phyloP scores from a whole-genome alignment of 2,888 invertebrate species.

The Nomada hirtipes region DNA sequence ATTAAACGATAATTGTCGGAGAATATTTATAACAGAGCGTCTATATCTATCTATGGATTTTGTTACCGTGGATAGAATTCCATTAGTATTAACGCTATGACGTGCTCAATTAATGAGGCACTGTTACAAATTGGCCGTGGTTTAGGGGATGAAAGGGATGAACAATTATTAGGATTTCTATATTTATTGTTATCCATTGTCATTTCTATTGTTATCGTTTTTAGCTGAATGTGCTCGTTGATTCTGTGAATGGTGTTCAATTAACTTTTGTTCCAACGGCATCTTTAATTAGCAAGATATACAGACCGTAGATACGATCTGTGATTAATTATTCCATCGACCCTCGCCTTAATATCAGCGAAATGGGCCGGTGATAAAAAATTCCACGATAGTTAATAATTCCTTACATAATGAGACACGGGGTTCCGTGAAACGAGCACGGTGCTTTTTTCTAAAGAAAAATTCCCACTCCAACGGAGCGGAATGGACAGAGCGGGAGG shows the following conservation, averaged over 20 bases:
- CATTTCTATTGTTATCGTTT: too few relatives aligned
- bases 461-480: slow-evolving; percentile 10
- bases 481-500: background rate
- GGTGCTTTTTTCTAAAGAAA: background rate
- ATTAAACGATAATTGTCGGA: too few relatives aligned
- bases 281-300: slow-evolving; percentile 13
- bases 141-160: too few relatives aligned
- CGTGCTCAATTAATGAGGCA: too few relatives aligned
- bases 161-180: too few relatives aligned
- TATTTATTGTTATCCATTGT: too few relatives aligned
- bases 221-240: background rate
- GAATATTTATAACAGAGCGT: too few relatives aligned
- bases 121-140: too few relatives aligned
- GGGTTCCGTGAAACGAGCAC: background rate
- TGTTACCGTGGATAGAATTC: too few relatives aligned
- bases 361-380: background rate
- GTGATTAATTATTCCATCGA: slow-evolving; percentile 26
- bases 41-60: too few relatives aligned
- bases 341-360: background rate
- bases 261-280: background rate
- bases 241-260: background rate
- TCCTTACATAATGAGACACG: slow-evolving; percentile 25
- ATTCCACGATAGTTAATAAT: slow-evolving; percentile 32
- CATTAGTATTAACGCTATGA: too few relatives aligned
- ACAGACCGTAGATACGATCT: background rate